phyloP scores from a whole-genome alignment of 2,888 invertebrate species.

The Dorcus hopei region DNA sequence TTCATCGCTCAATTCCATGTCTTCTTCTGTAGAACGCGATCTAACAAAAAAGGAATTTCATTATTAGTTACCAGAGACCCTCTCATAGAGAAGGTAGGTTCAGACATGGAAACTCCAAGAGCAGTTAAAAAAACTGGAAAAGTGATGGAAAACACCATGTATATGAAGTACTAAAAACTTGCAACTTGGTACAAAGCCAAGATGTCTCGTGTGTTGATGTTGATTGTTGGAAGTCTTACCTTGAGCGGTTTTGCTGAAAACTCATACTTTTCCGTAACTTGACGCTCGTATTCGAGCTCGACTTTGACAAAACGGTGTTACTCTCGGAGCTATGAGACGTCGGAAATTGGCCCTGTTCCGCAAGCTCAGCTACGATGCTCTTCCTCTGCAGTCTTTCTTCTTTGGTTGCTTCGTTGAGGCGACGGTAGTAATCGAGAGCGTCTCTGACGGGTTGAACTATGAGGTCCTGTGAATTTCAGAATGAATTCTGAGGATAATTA shows the following conservation, averaged over 20 bases:
- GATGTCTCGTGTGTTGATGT: too few species aligned
- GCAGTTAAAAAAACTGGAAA: too few species aligned
- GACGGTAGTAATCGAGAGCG: conserved; percentile 61
- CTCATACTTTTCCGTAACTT: conserved; percentile 55
- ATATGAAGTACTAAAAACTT: not conserved
- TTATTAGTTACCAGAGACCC: not conserved
- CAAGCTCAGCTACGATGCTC: conserved; percentile 51
- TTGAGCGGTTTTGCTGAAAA: conserved; percentile 46
- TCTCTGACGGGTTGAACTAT: conserved; percentile 61
- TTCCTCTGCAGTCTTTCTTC: conserved; percentile 59
- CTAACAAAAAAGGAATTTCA: conserved; percentile 28
- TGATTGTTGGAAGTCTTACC: conserved; percentile 29
- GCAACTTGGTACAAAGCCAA: too few species aligned
- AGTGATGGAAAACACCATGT: not conserved
- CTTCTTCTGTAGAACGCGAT: conserved; percentile 54
- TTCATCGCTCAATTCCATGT: conserved; percentile 51
- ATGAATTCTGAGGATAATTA: not conserved
- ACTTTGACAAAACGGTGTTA: conserved; percentile 44
- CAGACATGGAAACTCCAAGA: too few species aligned
- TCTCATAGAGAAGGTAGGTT: not conserved
- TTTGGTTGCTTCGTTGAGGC: conserved; percentile 60
- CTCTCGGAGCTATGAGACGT: conserved; percentile 51
- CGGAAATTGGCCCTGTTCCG: conserved; percentile 40
- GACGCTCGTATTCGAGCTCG: conserved; percentile 54
- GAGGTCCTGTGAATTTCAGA: conserved; percentile 51